Conservation (phyloP, 2,888 invertebrate genomes). For the Papilio gigon region DNA sequence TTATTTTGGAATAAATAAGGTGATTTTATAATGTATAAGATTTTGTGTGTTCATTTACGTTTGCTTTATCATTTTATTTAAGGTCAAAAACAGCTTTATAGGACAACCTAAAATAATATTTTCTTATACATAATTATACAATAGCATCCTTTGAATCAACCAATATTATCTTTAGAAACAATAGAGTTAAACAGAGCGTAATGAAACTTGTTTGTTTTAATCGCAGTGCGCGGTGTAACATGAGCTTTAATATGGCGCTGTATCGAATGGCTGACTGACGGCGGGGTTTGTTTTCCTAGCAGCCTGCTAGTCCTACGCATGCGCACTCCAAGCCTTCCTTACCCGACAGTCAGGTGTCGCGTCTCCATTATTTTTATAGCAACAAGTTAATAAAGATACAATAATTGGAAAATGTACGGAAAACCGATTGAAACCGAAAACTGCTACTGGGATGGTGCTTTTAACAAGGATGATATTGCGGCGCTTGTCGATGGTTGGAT, state of each 20-base stretch:
- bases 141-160: neutral
- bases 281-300: constrained; percentile 29
- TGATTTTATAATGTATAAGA: neutral
- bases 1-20: neutral
- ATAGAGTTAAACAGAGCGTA: constrained; percentile 58
- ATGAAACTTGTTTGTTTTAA: constrained; percentile 53
- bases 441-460: constrained; percentile 39
- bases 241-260: constrained; percentile 47
- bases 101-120: neutral
- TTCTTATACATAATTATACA: neutral
- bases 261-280: constrained; percentile 34
- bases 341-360: constrained; percentile 5
- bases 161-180: constrained; percentile 43
- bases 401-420: constrained; percentile 34
- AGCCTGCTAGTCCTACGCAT: constrained; percentile 32
- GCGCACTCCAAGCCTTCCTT: constrained; percentile 21
- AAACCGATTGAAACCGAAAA: constrained; percentile 25
- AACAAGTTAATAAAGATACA: constrained; percentile 31
- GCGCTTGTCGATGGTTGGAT: constrained; percentile 38
- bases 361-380: constrained; percentile 28
- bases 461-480: constrained; percentile 29
- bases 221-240: constrained; percentile 49
- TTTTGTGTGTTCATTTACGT: constrained; percentile 17
- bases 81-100: neutral
- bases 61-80: neutral